These are phyloP conservation scores for Harpalus rufipes DNA, from an alignment of 2,888 invertebrate species.

Conservation along the genomic window DNA sequence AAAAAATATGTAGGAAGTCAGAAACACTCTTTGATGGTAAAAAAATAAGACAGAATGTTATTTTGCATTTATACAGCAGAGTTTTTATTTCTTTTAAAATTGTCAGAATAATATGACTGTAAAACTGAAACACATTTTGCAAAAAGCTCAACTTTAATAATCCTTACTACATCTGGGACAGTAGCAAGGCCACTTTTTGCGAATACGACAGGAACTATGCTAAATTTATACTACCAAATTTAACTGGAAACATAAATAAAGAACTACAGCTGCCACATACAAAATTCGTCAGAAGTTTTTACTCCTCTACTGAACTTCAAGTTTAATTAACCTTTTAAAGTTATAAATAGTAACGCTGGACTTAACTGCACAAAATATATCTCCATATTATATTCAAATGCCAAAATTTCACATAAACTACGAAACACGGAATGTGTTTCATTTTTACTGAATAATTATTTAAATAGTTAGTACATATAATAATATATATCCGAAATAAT, in stretches of 20 bases:
- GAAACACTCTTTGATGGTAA: too few relatives aligned
- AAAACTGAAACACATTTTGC: too few relatives aligned
- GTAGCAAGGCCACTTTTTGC: constrained; percentile 37
- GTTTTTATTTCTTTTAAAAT: too few relatives aligned
- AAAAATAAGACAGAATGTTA: too few relatives aligned
- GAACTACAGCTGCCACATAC: constrained; percentile 1
- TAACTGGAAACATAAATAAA: constrained; percentile 47
- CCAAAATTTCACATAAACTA: background rate
- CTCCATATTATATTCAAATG: background rate
- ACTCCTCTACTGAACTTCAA: constrained; percentile 8
- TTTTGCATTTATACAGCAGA: too few relatives aligned
- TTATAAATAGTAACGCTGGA: constrained; percentile 9
- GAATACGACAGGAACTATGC: constrained; percentile 38
- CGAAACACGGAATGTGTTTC: too few relatives aligned
- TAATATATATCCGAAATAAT: background rate
- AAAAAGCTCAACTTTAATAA: too few relatives aligned
- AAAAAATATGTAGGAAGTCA: too few relatives aligned
- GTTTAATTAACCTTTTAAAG: constrained; percentile 33
- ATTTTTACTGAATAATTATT: too few relatives aligned
- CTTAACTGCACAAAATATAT: background rate
- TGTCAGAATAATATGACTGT: too few relatives aligned
- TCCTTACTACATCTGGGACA: background rate
- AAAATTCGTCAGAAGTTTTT: constrained; percentile 43
- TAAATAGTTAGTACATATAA: too few relatives aligned
- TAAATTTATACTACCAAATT: constrained; percentile 37